Percentiles rank a stretch among this genome's conserved stretches.
Conservation (phyloP, 1,140 invertebrate species). For the Zaprionus vittiger region DNA sequence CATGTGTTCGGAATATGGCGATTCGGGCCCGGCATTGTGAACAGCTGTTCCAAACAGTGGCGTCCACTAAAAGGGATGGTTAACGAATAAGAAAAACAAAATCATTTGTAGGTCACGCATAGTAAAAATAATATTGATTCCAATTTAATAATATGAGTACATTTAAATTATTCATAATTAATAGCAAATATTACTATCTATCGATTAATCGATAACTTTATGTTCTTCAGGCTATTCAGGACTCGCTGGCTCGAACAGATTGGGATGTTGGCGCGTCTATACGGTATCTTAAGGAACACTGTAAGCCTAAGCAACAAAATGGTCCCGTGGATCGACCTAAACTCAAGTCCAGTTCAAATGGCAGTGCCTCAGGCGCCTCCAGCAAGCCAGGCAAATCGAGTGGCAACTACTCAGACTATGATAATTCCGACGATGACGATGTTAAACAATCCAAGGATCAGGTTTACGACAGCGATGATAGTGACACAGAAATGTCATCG, state of each 20-base stretch:
- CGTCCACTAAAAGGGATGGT: slow-evolving; percentile 27
- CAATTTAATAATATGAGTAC: neutral
- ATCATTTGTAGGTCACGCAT: slow-evolving; percentile 7
- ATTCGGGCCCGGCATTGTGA: slow-evolving; percentile 59
- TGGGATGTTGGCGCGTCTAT: slow-evolving; percentile 78
- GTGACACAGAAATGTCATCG: slow-evolving; percentile 89
- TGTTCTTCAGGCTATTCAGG: slow-evolving; percentile 72
- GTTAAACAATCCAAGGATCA: slow-evolving; percentile 70
- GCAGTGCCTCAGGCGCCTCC: slow-evolving; percentile 30
- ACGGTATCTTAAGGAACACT: slow-evolving; percentile 66
- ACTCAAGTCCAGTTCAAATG: slow-evolving; percentile 60
- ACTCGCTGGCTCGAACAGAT: slow-evolving; percentile 67
- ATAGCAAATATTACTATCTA: neutral
- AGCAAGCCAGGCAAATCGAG: slow-evolving; percentile 30
- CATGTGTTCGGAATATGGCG: slow-evolving; percentile 62
- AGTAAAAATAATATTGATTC: neutral
- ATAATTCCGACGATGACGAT: slow-evolving; percentile 72
- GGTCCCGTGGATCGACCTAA: slow-evolving; percentile 47
- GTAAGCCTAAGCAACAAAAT: slow-evolving; percentile 56
- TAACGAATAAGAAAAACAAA: neutral
- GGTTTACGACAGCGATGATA: slow-evolving; percentile 87
- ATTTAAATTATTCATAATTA: neutral
- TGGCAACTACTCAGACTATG: slow-evolving; percentile 67
- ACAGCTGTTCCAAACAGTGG: slow-evolving; percentile 66
- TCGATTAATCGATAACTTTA: slow-evolving; percentile 1